Conservation (phyloP, 1,140 invertebrate genomes). For the Carcinoscorpius rotundicauda region DNA sequence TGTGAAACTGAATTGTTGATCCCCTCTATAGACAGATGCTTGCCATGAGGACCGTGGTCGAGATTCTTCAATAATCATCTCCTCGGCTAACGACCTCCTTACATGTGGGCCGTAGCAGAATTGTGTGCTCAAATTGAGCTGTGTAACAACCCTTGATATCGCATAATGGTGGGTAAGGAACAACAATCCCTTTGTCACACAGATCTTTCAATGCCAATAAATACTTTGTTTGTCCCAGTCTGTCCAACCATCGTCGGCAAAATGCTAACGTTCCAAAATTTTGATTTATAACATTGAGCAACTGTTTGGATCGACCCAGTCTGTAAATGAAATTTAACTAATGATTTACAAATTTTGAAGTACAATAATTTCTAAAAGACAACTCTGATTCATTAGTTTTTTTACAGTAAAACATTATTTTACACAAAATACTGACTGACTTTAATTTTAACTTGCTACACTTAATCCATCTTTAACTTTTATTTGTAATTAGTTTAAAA, state of each 20-base stretch:
- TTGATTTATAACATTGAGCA: slow-evolving; percentile 92
- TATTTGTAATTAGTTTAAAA: too few relatives aligned
- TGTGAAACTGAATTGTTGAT: too few relatives aligned
- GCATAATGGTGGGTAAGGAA: slow-evolving; percentile 95
- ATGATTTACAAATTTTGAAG: slow-evolving; percentile 5
- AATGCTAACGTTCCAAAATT: slow-evolving; percentile 97
- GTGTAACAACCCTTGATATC: slow-evolving; percentile 97
- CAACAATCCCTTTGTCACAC: slow-evolving; percentile 88
- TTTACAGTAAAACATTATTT: too few relatives aligned
- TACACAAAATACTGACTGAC: too few relatives aligned
- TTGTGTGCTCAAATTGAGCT: slow-evolving; percentile 98
- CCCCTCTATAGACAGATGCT: too few relatives aligned
- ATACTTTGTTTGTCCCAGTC: slow-evolving; percentile 92
- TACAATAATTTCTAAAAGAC: too few relatives aligned
- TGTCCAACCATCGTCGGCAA: slow-evolving; percentile 96
- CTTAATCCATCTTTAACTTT: too few relatives aligned
- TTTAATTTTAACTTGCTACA: too few relatives aligned
- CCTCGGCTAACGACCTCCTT: slow-evolving; percentile 96
- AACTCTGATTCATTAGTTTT: too few relatives aligned
- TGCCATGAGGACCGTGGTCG: too few relatives aligned
- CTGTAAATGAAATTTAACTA: slow-evolving; percentile 37
- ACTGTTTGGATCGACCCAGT: slow-evolving; percentile 77
- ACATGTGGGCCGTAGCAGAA: slow-evolving; percentile 92
- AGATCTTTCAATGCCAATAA: slow-evolving; percentile 97
- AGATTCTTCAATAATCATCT: slow-evolving; percentile 68